Base-by-base conservation (phyloP, 2,888 invertebrate genomes). In the Rhogogaster chlorosoma region DNA sequence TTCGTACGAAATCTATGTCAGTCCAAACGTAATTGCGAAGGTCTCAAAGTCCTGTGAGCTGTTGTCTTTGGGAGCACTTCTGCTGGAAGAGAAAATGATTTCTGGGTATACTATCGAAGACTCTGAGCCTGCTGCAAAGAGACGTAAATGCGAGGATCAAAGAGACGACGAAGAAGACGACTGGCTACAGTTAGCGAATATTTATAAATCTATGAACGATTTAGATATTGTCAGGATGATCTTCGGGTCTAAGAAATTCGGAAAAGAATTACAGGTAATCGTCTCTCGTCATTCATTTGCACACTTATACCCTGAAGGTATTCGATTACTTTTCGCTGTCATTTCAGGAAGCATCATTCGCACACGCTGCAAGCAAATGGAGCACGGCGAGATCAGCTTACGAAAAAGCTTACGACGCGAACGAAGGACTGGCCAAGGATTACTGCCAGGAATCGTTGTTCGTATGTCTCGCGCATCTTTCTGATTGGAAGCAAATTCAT, bases 131-230 rank as follows among this genome's bases (percentile, higher is more conserved):
- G 87, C 91, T 12, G 83, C 88, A 0, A 95, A 95, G 88, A 93
- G 88, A 87, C 86, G 86, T 0, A 90, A 90, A 80, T 88, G 87
- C 22, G 85, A 88, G 15, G 91, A 86, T 71, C 73, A 38, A 53
- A 36, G 9, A 36, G 18, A 15, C 18, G 42, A 26, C n/a, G 36
- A 26, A 22, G 70, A 83, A 9, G 83, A 89, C 15, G 90, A 92
- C 85, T 95, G 95, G 95, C 87, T 95, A 1, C 94, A 95, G 88
- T 89, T 95, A 36, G 94, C 95, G 0, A 94, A 93, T 87, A 93
- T 97, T 77, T 96, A 96, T 90, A 95, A 95, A 90, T 95, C 95
- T 18, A 91, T 96, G 87, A 94, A 95, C 71, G 95, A 96, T 88
- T 94, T 94, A 92, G 96, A 96, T 89, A 93, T 95, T 12, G 95